A percentile compares a stretch with the other conserved stretches of the same genome.
phyloP scores from a whole-genome alignment of 1,140 invertebrate species.

The Sweltsa coloradensis region DNA sequence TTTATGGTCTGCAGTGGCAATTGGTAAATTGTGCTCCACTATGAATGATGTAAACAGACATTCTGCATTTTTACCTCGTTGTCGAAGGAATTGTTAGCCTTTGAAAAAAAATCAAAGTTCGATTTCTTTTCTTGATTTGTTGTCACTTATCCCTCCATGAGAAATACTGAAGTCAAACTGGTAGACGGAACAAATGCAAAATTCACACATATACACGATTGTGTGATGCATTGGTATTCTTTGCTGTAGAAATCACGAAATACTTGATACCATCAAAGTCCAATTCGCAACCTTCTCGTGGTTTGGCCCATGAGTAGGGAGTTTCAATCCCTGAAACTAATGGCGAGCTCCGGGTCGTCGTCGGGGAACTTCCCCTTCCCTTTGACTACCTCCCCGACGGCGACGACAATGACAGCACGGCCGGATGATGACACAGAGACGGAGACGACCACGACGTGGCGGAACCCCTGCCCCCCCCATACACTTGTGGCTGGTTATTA shows the following conservation, averaged over 20 bases:
- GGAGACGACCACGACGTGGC: too few species aligned
- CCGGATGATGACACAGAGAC: too few species aligned
- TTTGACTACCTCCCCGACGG: too few species aligned
- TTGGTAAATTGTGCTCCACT: slow-evolving; percentile 1
- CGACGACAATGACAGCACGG: too few species aligned
- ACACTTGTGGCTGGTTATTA: too few species aligned
- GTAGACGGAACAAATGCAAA: neutral
- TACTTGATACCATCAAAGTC: too few species aligned
- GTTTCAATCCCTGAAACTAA: too few species aligned
- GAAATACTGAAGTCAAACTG: neutral
- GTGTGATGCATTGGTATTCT: neutral
- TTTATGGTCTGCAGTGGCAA: neutral
- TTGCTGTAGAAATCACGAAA: neutral
- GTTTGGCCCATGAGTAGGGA: too few species aligned
- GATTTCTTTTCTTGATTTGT: neutral
- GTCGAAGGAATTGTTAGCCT: neutral
- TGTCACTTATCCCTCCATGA: neutral
- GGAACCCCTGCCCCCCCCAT: too few species aligned
- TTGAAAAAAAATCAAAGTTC: neutral
- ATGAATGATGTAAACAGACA: neutral
- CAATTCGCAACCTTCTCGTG: too few species aligned
- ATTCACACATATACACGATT: neutral
- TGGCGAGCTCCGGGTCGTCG: too few species aligned
- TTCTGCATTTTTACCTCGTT: slow-evolving; percentile 1
- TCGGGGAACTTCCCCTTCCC: too few species aligned